Evolutionary conservation across 2,797 vertebrate genomes (phyloP), one percentile per base, ranked within the genome.

Genomic region (Pempheris klunzingeri): DNA sequence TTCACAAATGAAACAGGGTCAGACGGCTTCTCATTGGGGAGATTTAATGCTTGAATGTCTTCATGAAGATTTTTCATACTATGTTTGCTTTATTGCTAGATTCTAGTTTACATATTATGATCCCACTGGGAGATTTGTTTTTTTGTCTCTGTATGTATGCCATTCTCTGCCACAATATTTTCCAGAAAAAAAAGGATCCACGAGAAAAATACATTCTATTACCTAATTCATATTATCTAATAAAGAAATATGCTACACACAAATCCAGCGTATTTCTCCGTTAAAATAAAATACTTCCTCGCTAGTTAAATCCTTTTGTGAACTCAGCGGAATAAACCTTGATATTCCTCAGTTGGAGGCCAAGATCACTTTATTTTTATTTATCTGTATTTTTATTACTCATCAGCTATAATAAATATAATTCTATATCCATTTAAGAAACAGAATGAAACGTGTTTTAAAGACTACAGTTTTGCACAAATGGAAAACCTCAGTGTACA

Each of bases 401-500:
- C 0, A 46, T 57, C 11, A 74, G 10, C 30, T 54, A 2, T 14
- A 50, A 18, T 59, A 46, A 55, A 26, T 30, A 15, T 7, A 39
- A 62, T 41, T 67, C 0, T 58, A 41, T 5, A 10, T 57, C 9
- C 5, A n/a, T 38, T 36, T 17, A 55, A 52, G 43, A 50, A 17
- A 26, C 12, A 28, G 3, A 7, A 28, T 46, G 6, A 69, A 71
- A 41, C 4, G 28, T 41, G 43, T 65, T 77, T 58, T 38, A 66
- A 68, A 55, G 12, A 64, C 41, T 20, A 4, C 9, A 1, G 2
- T 46, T 62, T 80, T 63, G 9, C 17, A 28, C 8, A 36, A 53
- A 77, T 15, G 64, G 11, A 36, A 68, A 79, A 54, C 8, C 22
- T 59, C 28, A 39, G 44, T 32, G 34, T 50, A 14, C 15, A 60